These are phyloP conservation scores for Syndactyla subalaris DNA, from an alignment of 2,797 vertebrate genomes.

Conservation along the genomic window DNA sequence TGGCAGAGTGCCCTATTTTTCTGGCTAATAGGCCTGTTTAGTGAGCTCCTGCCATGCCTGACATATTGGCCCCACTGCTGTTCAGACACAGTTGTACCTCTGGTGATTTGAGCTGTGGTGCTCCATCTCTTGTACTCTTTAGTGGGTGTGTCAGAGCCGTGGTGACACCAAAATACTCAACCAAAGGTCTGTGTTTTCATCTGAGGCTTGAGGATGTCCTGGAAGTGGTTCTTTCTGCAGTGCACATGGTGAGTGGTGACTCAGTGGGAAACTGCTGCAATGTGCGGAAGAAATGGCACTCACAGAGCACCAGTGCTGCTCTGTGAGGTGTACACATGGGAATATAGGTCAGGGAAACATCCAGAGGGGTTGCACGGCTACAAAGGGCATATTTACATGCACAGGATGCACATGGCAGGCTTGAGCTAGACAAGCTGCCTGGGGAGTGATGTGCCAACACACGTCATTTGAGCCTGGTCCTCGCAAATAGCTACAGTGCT, in stretches of 20 bases:
- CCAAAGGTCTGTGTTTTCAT: not conserved
- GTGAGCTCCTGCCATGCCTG: not conserved
- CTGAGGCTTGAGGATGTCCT: not conserved
- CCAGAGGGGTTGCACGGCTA: not conserved
- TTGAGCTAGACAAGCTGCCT: not conserved
- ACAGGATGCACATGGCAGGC: not conserved
- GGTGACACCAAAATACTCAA: fast-evolving
- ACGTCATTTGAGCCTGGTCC: fast-evolving
- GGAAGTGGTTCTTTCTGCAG: not conserved
- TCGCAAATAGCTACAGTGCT: fast-evolving
- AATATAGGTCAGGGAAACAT: not conserved
- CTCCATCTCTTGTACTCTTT: not conserved
- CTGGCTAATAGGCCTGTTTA: not conserved
- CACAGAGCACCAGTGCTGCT: not conserved
- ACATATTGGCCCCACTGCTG: not conserved
- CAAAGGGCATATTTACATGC: not conserved
- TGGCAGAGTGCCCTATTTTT: constrained; percentile 7
- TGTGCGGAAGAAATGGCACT: fast-evolving
- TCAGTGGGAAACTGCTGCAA: not conserved
- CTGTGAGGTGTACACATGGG: fast-evolving
- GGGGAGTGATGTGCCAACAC: fast-evolving
- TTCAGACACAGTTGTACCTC: not conserved
- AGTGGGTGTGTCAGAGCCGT: not conserved
- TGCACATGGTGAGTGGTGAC: fast-evolving
- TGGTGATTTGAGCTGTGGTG: not conserved